Base-by-base conservation (phyloP, 2,797 vertebrate species). In the Masticophis lateralis region DNA sequence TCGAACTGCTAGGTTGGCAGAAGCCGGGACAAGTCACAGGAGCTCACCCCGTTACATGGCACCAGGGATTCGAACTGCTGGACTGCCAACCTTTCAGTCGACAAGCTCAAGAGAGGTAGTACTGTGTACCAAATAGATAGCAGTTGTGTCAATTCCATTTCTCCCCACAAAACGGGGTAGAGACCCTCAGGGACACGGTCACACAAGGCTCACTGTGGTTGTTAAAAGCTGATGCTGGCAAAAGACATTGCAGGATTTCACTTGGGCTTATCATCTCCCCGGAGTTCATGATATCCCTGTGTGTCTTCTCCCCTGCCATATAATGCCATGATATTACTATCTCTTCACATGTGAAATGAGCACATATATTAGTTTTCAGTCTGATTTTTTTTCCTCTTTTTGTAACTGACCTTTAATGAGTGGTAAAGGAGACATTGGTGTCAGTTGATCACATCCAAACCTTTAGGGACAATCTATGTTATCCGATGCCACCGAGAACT, bases 401-500 rank as follows among this genome's bases (percentile, higher is more conserved):
- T 53, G 51, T 28, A 11, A 2, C 9, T 6, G 83, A 93, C 96
- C 96, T 97, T 94, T 96, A 96, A 96, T 94, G 87, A 94, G 90
- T 92, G 94, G n/a, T 94, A 96, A 95, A 97, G 94, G 96, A 96
- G 94, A 96, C 92, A 95, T 79, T 95, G 95, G 92, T 57, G 90
- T 96, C 95, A 96, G 91, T 90, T 94, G 93, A 95, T 93, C 88
- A 89, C 91, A 94, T 88, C 94, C 93, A 94, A 95, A 96, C 90
- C 96, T 96, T 95, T 86, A 59, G 95, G 96, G 94, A 94, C 61
- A 91, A 25, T 11, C 93, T 91, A 91, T 96, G 92, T 91, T 96
- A 94, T 93, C 87, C 37, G 27, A 59, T 55, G 91, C 92, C 2
- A 1, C 55, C 1, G 0, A 96, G 94, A 95, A 92, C 96, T 93